Evolutionary conservation across 2,888 invertebrate species (phyloP), one percentile per base, ranked within the genome.

Genomic region (Patella depressa): DNA sequence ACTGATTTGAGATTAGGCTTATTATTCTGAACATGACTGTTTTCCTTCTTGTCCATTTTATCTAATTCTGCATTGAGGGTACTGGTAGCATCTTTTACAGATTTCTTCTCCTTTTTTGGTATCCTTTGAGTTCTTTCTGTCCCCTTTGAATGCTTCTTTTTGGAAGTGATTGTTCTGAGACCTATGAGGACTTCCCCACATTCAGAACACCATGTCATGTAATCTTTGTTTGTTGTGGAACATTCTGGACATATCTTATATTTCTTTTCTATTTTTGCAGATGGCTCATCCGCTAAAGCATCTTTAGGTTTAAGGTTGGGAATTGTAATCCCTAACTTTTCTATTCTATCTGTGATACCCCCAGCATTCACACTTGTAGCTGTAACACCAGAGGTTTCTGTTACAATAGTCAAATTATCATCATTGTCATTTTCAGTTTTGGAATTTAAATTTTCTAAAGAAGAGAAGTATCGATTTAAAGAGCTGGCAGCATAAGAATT

Each of bases 181-280:
- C 88, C 89, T 45, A 88, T 89, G 24, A 89, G 81, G 55, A 88
- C 84, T 71, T 87, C 88, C 3, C 89, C 87, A 84, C 89, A 89
- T 2, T 86, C 85, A 9, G 85, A 80, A 75, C 89, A 89, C 89
- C 89, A 89, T 5, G 87, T 83, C 86, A 89, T 87, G 76, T 89
- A 88, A 19, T 83, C 83, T 76, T 88, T 88, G 75, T 89, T 89
- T 53, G 86, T 75, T 17, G 86, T 83, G 17, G 80, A 78, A 81
- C 89, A 89, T 71, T 88, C 88, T 4, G 88, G 87, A 74, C 89
- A 89, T 4, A 86, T 81, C 57, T 84, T 82, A 15, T 86, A 81
- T 69, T 81, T 73, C 75, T 83, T 85, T 11, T 79, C 80, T 70
- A 81, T 78, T 59, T 82, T 83, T 1, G 76, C 24, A 76, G 78